Percentiles rank a stretch among this genome's conserved stretches.
Conservation (phyloP, 2,888 invertebrate genomes). For the Leptinotarsa peninsularis region DNA sequence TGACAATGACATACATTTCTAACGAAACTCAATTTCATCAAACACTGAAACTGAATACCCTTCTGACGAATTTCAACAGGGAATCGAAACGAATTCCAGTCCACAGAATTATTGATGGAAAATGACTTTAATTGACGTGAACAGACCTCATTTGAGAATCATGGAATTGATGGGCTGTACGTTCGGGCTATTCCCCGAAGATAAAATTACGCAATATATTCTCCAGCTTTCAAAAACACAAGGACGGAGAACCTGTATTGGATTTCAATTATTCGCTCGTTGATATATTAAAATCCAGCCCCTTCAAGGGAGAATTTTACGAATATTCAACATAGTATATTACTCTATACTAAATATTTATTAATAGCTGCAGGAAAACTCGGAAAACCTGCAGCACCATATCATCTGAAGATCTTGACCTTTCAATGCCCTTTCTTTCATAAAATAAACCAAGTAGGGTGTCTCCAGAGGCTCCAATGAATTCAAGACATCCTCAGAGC, state of each 20-base stretch:
- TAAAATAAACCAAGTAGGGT: too few relatives aligned
- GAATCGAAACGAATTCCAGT: conserved; percentile 1
- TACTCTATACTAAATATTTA: too few relatives aligned
- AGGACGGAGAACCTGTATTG: not conserved
- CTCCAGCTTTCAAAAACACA: conserved; percentile 16
- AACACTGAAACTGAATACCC: conserved; percentile 3
- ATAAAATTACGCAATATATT: conserved; percentile 9
- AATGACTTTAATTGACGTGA: conserved; percentile 4
- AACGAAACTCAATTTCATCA: not conserved
- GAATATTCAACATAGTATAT: too few relatives aligned
- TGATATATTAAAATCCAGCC: too few relatives aligned
- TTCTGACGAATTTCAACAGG: conserved; percentile 2
- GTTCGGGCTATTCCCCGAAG: not conserved
- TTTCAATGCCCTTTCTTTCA: too few relatives aligned
- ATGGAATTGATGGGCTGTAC: conserved; percentile 12
- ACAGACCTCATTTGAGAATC: conserved; percentile 7
- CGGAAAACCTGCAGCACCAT: too few relatives aligned
- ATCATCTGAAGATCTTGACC: too few relatives aligned
- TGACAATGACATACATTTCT: not conserved
- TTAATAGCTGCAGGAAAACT: too few relatives aligned
- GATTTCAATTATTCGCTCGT: not conserved
- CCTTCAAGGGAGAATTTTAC: too few relatives aligned
- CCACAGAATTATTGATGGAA: not conserved
- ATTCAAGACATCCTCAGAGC: too few relatives aligned
- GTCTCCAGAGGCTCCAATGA: too few relatives aligned